Base-by-base conservation (phyloP, 2,113 vertebrate genomes). In the Lepisosteus oculatus region DNA sequence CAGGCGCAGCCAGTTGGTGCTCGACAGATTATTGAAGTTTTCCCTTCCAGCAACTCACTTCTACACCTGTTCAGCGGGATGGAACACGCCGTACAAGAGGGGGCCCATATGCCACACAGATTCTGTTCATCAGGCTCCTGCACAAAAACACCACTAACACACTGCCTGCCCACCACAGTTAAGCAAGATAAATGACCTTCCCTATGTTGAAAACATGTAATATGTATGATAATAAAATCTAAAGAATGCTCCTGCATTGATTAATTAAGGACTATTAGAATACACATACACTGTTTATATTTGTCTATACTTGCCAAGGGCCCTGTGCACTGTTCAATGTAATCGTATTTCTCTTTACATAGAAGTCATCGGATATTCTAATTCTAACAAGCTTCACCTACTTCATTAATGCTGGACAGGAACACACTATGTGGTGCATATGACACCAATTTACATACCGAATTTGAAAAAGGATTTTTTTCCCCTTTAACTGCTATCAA, bases 41-140 rank as follows among this genome's bases (percentile, higher is more conserved):
- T 83, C 80, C 85, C 75, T 71, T 76, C 83, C 68, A 17, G 75
- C 72, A 82, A 82, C 76, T 70, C 77, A 76, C 72, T 81, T 78
- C 77, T 74, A 81, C 84, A 88, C 87, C 87, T 90, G 89, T 88
- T 88, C 85, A 79, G 14, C 69, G 68, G 80, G 65, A 80, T 65
- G 78, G 72, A 74, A 78, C 72, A 75, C 67, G 75, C 76, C 73
- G 67, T 73, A 80, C 79, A 77, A 78, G 72, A 61, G 72, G 73
- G 73, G 73, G 69, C 68, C 87, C 84, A 84, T 88, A 88, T 92
- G 90, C 78, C 80, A 72, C 71, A 69, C 76, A 76, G 72, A 85
- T 66, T 68, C 74, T 70, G 68, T 63, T 59, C 11, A 59, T 59
- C 14, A 59, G 56, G 14, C 7, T 3, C 11, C 11, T 59, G 11